Evolutionary conservation across 2,888 invertebrate genomes (phyloP).

Genomic region (Thymelicus sylvestris): DNA sequence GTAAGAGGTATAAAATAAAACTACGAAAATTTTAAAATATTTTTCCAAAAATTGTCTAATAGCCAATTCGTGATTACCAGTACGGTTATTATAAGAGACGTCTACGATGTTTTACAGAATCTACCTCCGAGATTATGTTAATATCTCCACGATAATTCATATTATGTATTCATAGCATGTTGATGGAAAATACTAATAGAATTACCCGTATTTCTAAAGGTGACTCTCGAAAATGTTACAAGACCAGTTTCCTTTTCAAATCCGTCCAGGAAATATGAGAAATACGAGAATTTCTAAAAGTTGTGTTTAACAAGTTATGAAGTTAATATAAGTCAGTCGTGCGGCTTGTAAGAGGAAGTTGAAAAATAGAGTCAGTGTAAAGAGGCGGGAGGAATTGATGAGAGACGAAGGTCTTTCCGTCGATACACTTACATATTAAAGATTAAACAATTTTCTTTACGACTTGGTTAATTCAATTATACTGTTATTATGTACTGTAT

Average conservation of each 20-base stretch:
- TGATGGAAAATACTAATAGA: slow-evolving; percentile 24
- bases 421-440: no score
- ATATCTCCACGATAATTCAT: slow-evolving; percentile 17
- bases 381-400: slow-evolving; percentile 63
- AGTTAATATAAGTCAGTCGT: slow-evolving; percentile 76
- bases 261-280: slow-evolving; percentile 53
- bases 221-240: slow-evolving; percentile 51
- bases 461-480: no score
- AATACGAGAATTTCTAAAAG: slow-evolving; percentile 70
- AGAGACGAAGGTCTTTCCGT: slow-evolving; percentile 57
- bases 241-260: slow-evolving; percentile 60
- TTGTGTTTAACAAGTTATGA: slow-evolving; percentile 77
- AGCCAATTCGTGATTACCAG: slow-evolving; percentile 74
- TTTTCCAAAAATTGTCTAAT: no score
- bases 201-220: slow-evolving; percentile 9
- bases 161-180: slow-evolving; percentile 31
- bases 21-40: no score
- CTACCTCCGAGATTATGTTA: slow-evolving; percentile 12
- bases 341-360: slow-evolving; percentile 65
- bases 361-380: slow-evolving; percentile 71
- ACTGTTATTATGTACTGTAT: no score
- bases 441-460: slow-evolving; percentile 44
- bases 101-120: slow-evolving; percentile 48
- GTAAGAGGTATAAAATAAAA: no score
- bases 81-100: slow-evolving; percentile 68